Evolutionary conservation across 2,797 vertebrate species (phyloP).

Genomic region (Danio jaintianensis): DNA sequence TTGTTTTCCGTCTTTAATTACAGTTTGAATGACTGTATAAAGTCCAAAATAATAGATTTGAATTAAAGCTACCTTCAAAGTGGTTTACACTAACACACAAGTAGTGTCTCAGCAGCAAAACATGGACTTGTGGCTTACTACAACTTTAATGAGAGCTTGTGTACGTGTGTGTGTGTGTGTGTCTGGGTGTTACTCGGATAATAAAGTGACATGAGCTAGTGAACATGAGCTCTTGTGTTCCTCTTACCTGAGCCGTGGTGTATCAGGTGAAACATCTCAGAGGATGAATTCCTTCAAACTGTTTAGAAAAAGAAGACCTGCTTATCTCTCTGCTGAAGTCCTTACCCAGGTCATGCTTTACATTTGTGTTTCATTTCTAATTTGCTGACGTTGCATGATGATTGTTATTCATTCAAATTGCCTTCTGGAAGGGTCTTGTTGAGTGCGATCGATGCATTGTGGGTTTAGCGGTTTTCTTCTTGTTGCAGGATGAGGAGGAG

Average conservation of each 20-base stretch:
- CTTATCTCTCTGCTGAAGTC: neutral
- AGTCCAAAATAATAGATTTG: neutral
- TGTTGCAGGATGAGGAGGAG: slow-evolving; percentile 69
- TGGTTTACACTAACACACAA: neutral
- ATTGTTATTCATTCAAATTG: neutral
- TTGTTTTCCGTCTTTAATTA: neutral
- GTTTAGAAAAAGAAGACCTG: slow-evolving; percentile 24
- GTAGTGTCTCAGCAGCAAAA: slow-evolving; percentile 34
- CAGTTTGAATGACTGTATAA: neutral
- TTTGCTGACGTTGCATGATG: neutral
- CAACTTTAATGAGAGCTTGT: slow-evolving; percentile 29
- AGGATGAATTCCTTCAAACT: slow-evolving; percentile 44
- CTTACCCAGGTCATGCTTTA: slow-evolving; percentile 5
- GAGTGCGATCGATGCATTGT: neutral
- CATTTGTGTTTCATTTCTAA: neutral
- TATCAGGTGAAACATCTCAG: slow-evolving; percentile 15
- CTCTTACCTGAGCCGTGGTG: neutral
- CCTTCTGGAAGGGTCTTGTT: neutral
- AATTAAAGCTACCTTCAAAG: neutral
- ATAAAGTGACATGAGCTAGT: slow-evolving; percentile 10
- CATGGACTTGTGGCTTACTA: slow-evolving; percentile 7
- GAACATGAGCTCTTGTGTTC: slow-evolving; percentile 16
- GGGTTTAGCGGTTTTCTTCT: slow-evolving; percentile 24
- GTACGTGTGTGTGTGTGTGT: neutral
- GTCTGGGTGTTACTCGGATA: neutral